Percentiles rank a stretch among this genome's conserved stretches.
Conservation (phyloP, 1,140 invertebrate species). For the Chrysomallon squamiferum region DNA sequence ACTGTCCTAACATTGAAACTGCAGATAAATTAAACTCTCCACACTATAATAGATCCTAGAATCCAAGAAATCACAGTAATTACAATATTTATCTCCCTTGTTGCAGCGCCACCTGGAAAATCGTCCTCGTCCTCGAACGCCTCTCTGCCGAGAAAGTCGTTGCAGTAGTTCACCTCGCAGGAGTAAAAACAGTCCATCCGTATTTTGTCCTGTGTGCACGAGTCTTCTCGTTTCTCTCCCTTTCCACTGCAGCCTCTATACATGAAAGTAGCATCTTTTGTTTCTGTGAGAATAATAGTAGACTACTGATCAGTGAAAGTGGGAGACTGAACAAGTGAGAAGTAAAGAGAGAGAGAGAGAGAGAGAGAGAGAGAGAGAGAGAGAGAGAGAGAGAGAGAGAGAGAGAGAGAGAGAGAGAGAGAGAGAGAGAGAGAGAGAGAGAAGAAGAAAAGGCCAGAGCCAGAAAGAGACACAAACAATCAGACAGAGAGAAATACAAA, state of each 20-base stretch:
- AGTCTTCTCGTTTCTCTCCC: not conserved
- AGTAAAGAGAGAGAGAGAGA: not conserved
- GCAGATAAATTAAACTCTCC: too few species aligned
- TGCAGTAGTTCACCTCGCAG: conserved; percentile 5
- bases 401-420: not conserved
- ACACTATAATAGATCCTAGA: too few species aligned
- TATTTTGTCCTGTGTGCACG: conserved; percentile 2
- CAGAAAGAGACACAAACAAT: not conserved
- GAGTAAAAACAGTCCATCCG: not conserved
- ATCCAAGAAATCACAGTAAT: too few species aligned
- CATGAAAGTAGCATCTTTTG: not conserved
- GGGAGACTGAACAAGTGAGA: too few species aligned
- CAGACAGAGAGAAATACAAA: not conserved
- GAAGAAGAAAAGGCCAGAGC: not conserved
- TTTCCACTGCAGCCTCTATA: conserved; percentile 5
- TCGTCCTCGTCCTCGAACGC: not conserved
- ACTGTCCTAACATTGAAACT: too few species aligned
- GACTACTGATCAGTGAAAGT: too few species aligned
- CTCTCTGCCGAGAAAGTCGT: not conserved
- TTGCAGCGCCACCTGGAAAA: too few species aligned
- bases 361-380: not conserved
- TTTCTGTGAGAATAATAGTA: too few species aligned
- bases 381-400: not conserved
- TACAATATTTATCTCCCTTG: too few species aligned
- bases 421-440: not conserved